A percentile compares a stretch with the other conserved stretches of the same genome.
phyloP scores from a whole-genome alignment of 2,113 vertebrate genomes.

The Nansenia antarctica region DNA sequence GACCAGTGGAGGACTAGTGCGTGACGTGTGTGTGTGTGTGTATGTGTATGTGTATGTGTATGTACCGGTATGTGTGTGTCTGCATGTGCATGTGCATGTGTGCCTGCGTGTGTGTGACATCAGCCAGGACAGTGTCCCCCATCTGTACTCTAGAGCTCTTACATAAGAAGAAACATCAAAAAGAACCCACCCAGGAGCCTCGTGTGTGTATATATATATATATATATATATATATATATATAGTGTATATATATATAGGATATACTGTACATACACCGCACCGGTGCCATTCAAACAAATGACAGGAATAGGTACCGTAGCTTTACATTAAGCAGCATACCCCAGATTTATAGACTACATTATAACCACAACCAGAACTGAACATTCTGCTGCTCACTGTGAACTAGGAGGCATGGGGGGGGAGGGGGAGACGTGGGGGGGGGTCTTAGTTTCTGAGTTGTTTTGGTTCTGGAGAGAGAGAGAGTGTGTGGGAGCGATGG shows the following conservation, averaged over 20 bases:
- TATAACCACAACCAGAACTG: constrained; percentile 65
- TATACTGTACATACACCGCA: constrained; percentile 39
- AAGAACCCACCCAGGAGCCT: too few relatives aligned
- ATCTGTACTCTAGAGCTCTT: neutral
- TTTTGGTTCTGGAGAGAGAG: too few relatives aligned
- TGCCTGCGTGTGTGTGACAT: constrained; percentile 8
- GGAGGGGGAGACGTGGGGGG: too few relatives aligned
- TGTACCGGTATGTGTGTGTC: constrained; percentile 52
- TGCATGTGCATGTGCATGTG: constrained; percentile 44
- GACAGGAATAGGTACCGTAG: constrained; percentile 50
- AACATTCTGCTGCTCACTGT: constrained; percentile 65
- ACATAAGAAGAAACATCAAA: too few relatives aligned
- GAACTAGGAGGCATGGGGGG: too few relatives aligned
- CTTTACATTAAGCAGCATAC: constrained; percentile 58
- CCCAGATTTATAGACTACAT: constrained; percentile 67
- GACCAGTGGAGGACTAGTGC: too few relatives aligned
- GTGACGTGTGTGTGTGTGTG: constrained; percentile 21
- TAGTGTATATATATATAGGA: constrained; percentile 37
- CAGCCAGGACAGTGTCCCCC: neutral
- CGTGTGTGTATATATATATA: neutral
- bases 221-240: constrained; percentile 9
- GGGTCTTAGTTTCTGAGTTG: too few relatives aligned
- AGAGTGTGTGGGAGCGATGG: too few relatives aligned
- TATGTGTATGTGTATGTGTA: constrained; percentile 21
- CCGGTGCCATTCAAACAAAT: constrained; percentile 28